Evolutionary conservation across 1,140 invertebrate species (phyloP), one percentile per base, ranked within the genome.

Genomic region (Ceratosolen solmsi): DNA sequence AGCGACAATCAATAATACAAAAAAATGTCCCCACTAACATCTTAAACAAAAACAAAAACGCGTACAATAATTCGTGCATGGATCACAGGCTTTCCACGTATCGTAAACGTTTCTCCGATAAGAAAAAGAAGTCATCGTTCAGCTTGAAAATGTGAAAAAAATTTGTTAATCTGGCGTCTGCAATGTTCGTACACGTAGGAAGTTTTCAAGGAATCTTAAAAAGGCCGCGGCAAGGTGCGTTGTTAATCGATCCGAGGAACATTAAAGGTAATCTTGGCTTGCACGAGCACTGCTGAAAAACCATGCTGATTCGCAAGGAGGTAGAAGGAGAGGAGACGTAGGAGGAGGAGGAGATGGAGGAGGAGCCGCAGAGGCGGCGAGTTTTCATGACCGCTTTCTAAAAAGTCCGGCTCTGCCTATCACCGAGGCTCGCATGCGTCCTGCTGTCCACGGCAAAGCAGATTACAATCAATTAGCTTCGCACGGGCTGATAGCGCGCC

Each of bases 321-420:
- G n/a, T n/a, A n/a, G n/a, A n/a, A n/a, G n/a, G n/a, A n/a, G 41
- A 5, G 41, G 41, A 13, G 41, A 46, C 41, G 81, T 65, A 30
- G 63, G 30, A 36, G 27, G 20, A 68, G 20, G 41, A 5, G 41
- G 41, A 13, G 41, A 46, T 13, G 81, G 72, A 30, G 63, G 30
- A 36, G 27, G 20, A 68, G 20, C 3, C 41, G 41, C 5, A 58
- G 78, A 30, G 58, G 25, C 30, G n/a, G 27, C 58, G 54, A 25
- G 56, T 56, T 79, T 75, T 85, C 83, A 51, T 79, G 72, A 85
- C 77, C 71, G 73, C 82, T 86, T 87, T 86, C 85, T 86, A 85
- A 85, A 86, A 87, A 20, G 33, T 75, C 22, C 1, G 30, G 17
- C 46, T 30, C 3, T 1, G 11, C 17, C 9, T 56, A 36, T 33